Conservation (phyloP, 2,113 vertebrate genomes). For the Oncorhynchus kisutch region DNA sequence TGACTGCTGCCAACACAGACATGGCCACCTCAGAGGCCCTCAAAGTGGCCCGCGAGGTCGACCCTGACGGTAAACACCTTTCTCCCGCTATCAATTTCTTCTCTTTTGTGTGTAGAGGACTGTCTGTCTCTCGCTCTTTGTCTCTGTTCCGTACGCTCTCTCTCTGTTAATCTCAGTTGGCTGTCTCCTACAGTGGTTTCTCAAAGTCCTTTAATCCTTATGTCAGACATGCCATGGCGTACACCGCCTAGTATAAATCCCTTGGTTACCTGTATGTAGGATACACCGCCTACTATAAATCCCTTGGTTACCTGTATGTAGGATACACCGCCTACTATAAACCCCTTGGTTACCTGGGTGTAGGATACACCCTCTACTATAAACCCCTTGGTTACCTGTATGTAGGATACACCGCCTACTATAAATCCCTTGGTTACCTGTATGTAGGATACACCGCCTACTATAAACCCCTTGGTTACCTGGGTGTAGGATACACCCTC, state of each 20-base stretch:
- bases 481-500: no score
- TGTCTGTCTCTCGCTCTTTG: neutral
- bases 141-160: neutral
- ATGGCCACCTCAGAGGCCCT: slow-evolving; percentile 98
- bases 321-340: no score
- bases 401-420: no score
- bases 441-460: no score
- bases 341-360: no score
- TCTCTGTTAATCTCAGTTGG: neutral
- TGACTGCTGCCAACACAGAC: slow-evolving; percentile 97
- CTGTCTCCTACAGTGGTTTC: neutral
- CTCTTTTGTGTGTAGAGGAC: neutral
- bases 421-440: no score
- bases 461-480: no score
- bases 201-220: neutral
- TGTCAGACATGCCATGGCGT: neutral
- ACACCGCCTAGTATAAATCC: no score
- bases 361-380: accelerated
- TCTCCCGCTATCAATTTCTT: neutral
- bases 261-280: no score
- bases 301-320: no score
- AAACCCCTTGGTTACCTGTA: no score
- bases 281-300: no score
- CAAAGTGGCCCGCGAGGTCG: slow-evolving; percentile 94
- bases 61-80: slow-evolving; percentile 86